phyloP scores from a whole-genome alignment of 2,113 vertebrate genomes.

The Aldabrachelys gigantea region DNA sequence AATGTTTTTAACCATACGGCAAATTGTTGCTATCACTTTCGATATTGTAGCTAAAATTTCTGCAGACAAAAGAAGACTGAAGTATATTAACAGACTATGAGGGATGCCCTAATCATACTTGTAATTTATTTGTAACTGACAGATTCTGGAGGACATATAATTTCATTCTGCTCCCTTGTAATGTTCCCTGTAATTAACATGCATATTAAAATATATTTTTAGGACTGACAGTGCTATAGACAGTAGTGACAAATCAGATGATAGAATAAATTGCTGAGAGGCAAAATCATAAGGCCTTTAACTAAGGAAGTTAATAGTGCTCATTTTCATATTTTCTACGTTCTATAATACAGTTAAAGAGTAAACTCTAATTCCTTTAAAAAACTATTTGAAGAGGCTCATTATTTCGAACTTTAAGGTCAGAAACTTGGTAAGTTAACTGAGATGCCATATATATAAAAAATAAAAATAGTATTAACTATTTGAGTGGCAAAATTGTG shows the following conservation, averaged over 20 bases:
- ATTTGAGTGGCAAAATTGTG: not conserved
- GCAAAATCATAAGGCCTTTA: not conserved
- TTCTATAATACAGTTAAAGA: not conserved
- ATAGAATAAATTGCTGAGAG: not conserved
- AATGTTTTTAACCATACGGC: not conserved
- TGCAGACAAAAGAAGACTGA: not conserved
- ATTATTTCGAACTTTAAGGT: not conserved
- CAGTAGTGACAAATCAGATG: not conserved
- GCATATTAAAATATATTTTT: not conserved
- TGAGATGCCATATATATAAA: not conserved
- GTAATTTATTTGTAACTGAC: not conserved
- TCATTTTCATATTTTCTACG: not conserved
- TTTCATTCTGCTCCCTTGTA: not conserved
- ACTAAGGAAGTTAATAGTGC: not conserved
- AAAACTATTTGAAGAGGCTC: not conserved
- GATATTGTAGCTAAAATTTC: not conserved
- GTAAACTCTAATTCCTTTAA: not conserved
- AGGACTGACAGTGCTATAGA: not conserved
- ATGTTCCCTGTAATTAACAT: not conserved
- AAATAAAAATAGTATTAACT: not conserved
- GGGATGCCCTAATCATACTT: not conserved
- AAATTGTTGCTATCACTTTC: not conserved
- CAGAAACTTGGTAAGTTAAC: not conserved
- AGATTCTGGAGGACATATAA: not conserved
- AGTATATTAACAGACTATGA: not conserved